A percentile compares a stretch with the other conserved stretches of the same genome.
Evolutionary conservation across 2,797 vertebrate species (phyloP).

Genomic region (Cottoperca gobio): DNA sequence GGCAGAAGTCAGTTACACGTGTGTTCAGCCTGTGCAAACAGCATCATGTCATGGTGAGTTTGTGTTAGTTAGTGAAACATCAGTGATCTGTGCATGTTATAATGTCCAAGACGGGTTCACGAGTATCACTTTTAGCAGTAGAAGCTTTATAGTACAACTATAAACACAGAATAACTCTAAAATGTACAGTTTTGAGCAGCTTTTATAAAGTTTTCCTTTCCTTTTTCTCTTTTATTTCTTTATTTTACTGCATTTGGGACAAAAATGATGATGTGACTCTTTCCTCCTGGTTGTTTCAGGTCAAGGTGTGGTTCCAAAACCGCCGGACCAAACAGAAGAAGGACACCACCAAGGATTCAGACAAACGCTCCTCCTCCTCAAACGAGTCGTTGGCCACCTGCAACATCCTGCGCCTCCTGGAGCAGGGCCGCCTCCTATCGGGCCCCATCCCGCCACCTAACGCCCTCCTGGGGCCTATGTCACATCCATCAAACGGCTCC

Average conservation of each 20-base stretch:
- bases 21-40: neutral
- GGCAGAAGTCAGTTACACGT: slow-evolving; percentile 1
- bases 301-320: slow-evolving; percentile 99
- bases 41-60: neutral
- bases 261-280: neutral
- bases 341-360: slow-evolving; percentile 94
- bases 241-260: neutral
- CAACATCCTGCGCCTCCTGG: slow-evolving; percentile 94
- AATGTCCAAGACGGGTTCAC: neutral
- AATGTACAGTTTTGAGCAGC: no score
- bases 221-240: neutral
- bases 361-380: slow-evolving; percentile 86
- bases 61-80: neutral
- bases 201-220: neutral
- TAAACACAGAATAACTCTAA: no score
- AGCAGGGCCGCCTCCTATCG: slow-evolving; percentile 92
- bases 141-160: neutral
- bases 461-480: slow-evolving; percentile 81
- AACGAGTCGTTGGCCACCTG: slow-evolving; percentile 95
- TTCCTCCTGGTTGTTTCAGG: slow-evolving; percentile 78
- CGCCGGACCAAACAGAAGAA: slow-evolving; percentile 98
- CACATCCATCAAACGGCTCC: slow-evolving; percentile 78
- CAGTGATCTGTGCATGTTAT: neutral
- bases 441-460: slow-evolving; percentile 85
- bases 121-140: neutral